phyloP scores from a whole-genome alignment of 2,797 vertebrate species.

The Megaceryle alcyon region DNA sequence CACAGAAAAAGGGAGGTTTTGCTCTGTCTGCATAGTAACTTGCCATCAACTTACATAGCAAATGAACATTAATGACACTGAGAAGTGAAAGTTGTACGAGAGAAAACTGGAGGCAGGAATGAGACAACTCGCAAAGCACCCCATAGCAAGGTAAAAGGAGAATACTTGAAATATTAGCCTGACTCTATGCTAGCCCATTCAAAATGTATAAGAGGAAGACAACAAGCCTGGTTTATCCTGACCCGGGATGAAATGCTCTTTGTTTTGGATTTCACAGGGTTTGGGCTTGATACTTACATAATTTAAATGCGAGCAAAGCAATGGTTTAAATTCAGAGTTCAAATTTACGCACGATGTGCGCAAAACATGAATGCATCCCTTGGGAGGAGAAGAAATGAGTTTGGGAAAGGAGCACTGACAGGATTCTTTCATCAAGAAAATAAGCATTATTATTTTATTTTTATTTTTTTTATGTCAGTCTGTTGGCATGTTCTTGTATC shows the following conservation, averaged over 20 bases:
- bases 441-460: conserved; percentile 11
- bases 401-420: conserved; percentile 15
- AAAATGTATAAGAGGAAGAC: neutral
- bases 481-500: conserved; percentile 9
- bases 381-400: neutral
- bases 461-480: neutral
- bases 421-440: conserved; percentile 36
- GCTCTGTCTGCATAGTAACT: neutral
- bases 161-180: neutral
- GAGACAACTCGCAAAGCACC: neutral
- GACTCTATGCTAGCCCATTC: neutral
- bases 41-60: neutral
- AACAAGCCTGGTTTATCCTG: conserved; percentile 1
- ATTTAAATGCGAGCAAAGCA: conserved; percentile 38
- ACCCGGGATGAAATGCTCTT: conserved; percentile 8
- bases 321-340: conserved; percentile 60
- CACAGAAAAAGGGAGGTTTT: neutral
- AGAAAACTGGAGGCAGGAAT: neutral
- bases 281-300: conserved; percentile 60
- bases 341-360: neutral
- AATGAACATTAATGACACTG: neutral
- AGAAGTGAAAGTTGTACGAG: neutral
- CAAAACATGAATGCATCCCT: neutral
- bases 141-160: neutral
- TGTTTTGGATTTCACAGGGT: conserved; percentile 29